Conservation (phyloP, 1,140 invertebrate genomes). For the Saccostrea cuccullata region DNA sequence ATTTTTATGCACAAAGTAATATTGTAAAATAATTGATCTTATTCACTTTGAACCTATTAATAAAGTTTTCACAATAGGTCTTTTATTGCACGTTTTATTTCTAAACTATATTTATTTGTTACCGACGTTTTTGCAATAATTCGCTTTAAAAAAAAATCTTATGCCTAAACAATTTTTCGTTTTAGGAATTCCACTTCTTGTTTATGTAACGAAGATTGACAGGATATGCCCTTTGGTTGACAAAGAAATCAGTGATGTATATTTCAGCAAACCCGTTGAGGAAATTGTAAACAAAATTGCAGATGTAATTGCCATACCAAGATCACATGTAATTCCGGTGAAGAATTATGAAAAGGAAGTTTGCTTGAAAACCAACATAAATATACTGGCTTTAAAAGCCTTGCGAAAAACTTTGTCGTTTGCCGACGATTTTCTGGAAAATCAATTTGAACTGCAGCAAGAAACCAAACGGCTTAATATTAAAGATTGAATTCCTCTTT, state of each 20-base stretch:
- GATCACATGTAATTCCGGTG: conserved; percentile 54
- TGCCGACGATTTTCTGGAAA: conserved; percentile 56
- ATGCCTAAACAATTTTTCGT: neutral
- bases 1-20: too few relatives aligned
- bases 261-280: conserved; percentile 44
- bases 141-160: too few relatives aligned
- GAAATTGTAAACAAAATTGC: conserved; percentile 54
- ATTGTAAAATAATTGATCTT: too few relatives aligned
- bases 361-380: conserved; percentile 44
- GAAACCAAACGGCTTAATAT: neutral
- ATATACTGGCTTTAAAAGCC: conserved; percentile 38
- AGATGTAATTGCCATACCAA: conserved; percentile 51
- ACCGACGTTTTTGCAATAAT: too few relatives aligned
- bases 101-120: too few relatives aligned
- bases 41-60: too few relatives aligned
- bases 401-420: conserved; percentile 51
- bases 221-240: conserved; percentile 45
- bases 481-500: neutral
- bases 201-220: conserved; percentile 54
- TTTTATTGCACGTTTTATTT: too few relatives aligned
- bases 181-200: conserved; percentile 33
- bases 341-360: conserved; percentile 59
- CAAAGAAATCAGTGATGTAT: conserved; percentile 44
- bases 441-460: neutral
- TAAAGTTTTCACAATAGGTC: too few relatives aligned